Percentiles rank a stretch among this genome's conserved stretches.
phyloP scores from a whole-genome alignment of 2,888 invertebrate genomes.

The Malthinus flaveolus region DNA sequence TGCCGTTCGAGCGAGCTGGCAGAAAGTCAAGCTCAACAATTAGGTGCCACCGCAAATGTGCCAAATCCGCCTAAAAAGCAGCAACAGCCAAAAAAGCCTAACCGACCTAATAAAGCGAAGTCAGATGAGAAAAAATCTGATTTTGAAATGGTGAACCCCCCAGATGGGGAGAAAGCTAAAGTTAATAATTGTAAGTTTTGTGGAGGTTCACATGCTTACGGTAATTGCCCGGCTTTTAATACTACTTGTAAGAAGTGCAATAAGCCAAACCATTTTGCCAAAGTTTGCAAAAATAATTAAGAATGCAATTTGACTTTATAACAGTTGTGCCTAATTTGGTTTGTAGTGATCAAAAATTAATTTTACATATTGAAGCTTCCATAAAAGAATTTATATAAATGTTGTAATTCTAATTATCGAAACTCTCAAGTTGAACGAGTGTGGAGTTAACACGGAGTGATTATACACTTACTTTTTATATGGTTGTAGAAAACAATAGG shows the following conservation, averaged over 20 bases:
- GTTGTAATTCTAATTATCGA: no score
- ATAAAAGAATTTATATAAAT: no score
- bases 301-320: no score
- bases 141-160: neutral
- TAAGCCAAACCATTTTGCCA: slow-evolving; percentile 15
- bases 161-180: neutral
- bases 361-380: no score
- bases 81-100: neutral
- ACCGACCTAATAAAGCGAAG: neutral
- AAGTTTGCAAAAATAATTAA: slow-evolving; percentile 8
- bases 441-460: no score
- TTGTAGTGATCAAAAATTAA: no score
- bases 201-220: slow-evolving; percentile 2
- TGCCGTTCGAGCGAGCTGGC: slow-evolving; percentile 5
- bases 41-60: neutral
- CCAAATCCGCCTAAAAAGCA: neutral
- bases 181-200: slow-evolving; percentile 11
- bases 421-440: no score
- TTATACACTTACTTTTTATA: no score
- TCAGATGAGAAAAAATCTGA: neutral
- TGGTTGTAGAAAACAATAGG: no score
- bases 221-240: slow-evolving; percentile 12
- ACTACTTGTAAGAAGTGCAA: slow-evolving; percentile 6
- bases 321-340: no score
- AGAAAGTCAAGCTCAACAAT: slow-evolving; percentile 5